These are phyloP conservation scores for Anguilla anguilla DNA, from an alignment of 2,797 vertebrate species.

Conservation along the genomic window DNA sequence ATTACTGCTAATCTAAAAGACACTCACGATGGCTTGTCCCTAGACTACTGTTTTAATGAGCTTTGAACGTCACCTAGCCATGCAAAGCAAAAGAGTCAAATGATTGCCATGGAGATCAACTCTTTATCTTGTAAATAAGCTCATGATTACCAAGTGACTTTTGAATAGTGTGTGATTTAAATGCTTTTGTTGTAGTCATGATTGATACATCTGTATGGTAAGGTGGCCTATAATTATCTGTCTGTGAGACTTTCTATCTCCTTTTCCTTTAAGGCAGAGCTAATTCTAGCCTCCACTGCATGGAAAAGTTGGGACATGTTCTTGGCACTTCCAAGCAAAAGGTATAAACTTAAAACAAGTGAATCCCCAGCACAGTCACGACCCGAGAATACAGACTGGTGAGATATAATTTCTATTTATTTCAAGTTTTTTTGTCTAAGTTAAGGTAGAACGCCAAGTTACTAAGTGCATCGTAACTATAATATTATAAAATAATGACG, in stretches of 20 bases:
- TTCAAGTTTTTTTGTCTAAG: neutral
- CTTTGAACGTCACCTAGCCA: neutral
- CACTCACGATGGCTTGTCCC: neutral
- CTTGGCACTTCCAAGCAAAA: neutral
- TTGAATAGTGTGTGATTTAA: slow-evolving; percentile 1
- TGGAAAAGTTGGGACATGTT: neutral
- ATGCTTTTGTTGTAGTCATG: neutral
- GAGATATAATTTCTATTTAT: neutral
- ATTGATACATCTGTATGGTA: neutral
- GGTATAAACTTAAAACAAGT: neutral
- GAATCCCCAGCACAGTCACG: neutral
- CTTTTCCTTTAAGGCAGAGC: neutral
- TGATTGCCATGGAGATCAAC: neutral
- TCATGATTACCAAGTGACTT: neutral
- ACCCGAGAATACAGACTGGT: neutral
- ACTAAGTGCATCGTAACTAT: neutral
- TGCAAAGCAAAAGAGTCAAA: neutral
- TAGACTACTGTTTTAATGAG: neutral
- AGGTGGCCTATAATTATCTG: neutral
- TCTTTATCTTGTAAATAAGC: slow-evolving; percentile 9
- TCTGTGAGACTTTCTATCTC: neutral
- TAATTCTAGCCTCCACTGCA: neutral
- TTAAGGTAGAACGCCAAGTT: neutral
- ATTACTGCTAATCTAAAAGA: neutral
- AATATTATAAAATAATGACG: neutral